Percentiles rank a stretch among this genome's conserved stretches.
Conservation (phyloP, 2,113 vertebrate species). For the Dromiciops gliroides region DNA sequence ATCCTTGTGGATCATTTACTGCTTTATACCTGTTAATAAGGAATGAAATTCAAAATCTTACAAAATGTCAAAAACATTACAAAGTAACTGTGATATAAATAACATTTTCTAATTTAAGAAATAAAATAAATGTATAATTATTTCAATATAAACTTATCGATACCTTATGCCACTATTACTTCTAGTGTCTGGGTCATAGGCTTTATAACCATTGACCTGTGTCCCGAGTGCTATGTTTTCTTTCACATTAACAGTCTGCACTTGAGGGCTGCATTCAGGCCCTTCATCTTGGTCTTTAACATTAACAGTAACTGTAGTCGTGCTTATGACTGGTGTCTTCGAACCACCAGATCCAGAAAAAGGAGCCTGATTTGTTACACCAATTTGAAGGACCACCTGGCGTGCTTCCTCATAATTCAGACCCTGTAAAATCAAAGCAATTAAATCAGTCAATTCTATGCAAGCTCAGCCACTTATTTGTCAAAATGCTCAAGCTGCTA, state of each 20-base stretch:
- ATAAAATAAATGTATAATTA: neutral
- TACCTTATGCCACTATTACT: slow-evolving; percentile 89
- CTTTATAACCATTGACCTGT: slow-evolving; percentile 79
- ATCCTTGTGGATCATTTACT: slow-evolving; percentile 75
- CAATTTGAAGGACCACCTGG: slow-evolving; percentile 84
- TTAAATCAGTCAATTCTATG: slow-evolving; percentile 28
- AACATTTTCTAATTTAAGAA: neutral
- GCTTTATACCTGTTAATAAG: slow-evolving; percentile 67
- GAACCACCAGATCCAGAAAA: slow-evolving; percentile 74
- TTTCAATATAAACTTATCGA: neutral
- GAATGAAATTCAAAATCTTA: slow-evolving; percentile 17
- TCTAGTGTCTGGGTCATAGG: slow-evolving; percentile 89
- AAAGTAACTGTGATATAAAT: neutral
- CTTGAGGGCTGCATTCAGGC: slow-evolving; percentile 85
- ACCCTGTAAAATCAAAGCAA: slow-evolving; percentile 80
- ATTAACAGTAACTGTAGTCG: slow-evolving; percentile 81
- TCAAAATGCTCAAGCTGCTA: no score
- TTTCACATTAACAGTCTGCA: slow-evolving; percentile 79
- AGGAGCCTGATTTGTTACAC: slow-evolving; percentile 85
- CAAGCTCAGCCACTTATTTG: no score
- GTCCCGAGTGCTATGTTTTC: slow-evolving; percentile 86
- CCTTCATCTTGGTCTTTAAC: slow-evolving; percentile 90
- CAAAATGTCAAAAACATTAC: neutral
- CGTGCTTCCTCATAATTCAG: slow-evolving; percentile 86
- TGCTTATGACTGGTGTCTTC: slow-evolving; percentile 72